Evolutionary conservation across 1,140 invertebrate genomes (phyloP), one percentile per base, ranked within the genome.

Genomic region (Cherax quadricarinatus): DNA sequence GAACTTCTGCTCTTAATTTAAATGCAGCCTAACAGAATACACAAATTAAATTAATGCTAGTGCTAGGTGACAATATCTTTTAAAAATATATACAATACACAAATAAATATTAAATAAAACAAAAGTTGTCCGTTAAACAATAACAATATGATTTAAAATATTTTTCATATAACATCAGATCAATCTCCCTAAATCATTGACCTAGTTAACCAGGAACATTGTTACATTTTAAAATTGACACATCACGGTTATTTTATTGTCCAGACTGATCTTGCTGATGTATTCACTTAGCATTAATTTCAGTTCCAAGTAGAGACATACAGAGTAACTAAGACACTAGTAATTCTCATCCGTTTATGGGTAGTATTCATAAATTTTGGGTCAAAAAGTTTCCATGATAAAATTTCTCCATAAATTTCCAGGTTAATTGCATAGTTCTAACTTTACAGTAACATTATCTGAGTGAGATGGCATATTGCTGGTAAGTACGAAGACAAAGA

Each of bases 371-470:
- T 78, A 75, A 48, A 81, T 12, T 48, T 73, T 62, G 49, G 30
- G 51, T 80, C 86, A 80, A 62, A 41, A 41, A n/a, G 24, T 62
- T 60, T 51, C 70, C 60, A 24, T 48, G 62, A 66, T 51, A 30
- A 80, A 30, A 80, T 7, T 81, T 51, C 86, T 75, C 18, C n/a
- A 48, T 57, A 78, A 60, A 24, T 60, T 78, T 60, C 60, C 49
- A 90, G 53, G 73, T 75, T 89, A 48, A 82, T 90, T 90, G 88
- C 88, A 90, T 90, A 90, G 88, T 90, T 90, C 88, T 84, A 90
- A 84, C 57, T 75, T 84, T 90, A 85, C 10, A 78, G 18, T 84
- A 73, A 89, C n/a, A 49, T 62, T 41, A 48, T 49, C 24, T 41
- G 14, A 16, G 12, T 9, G 30, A 41, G 30, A 41, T 41, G 30